Percentiles rank a stretch among this genome's conserved stretches.
Evolutionary conservation across 2,797 vertebrate species (phyloP).

Genomic region (Lindbergichthys nudifrons): DNA sequence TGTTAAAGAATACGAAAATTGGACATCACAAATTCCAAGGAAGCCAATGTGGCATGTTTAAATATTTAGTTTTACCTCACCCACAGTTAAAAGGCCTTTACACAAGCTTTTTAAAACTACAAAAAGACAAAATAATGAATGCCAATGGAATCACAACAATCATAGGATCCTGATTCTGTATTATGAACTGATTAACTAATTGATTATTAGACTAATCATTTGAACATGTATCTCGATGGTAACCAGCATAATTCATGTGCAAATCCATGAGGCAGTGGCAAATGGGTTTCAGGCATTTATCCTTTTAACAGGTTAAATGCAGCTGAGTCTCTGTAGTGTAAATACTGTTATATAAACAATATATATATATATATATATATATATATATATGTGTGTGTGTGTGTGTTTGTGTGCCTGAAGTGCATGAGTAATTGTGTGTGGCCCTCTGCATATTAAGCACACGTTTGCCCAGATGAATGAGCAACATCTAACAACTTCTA

Average conservation of each 20-base stretch:
- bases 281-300: not conserved
- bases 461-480: conserved; percentile 36
- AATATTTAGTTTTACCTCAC: not conserved
- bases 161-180: not conserved
- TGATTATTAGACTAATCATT: not conserved
- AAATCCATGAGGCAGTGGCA: not conserved
- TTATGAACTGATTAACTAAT: not conserved
- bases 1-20: no score
- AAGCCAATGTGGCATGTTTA: not conserved
- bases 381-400: no score
- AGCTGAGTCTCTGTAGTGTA: not conserved
- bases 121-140: not conserved
- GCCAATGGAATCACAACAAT: not conserved
- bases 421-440: conserved; percentile 19
- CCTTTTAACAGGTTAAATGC: not conserved
- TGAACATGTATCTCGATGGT: not conserved
- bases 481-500: conserved; percentile 26
- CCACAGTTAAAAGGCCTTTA: not conserved
- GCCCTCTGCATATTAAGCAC: conserved; percentile 28
- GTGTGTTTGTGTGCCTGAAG: conserved; percentile 1
- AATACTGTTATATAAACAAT: not conserved
- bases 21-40: not conserved
- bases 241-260: not conserved
- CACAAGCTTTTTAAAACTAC: no score
- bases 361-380: no score